Conservation (phyloP, 1,140 invertebrate species). For the Drosophila seguyi region DNA sequence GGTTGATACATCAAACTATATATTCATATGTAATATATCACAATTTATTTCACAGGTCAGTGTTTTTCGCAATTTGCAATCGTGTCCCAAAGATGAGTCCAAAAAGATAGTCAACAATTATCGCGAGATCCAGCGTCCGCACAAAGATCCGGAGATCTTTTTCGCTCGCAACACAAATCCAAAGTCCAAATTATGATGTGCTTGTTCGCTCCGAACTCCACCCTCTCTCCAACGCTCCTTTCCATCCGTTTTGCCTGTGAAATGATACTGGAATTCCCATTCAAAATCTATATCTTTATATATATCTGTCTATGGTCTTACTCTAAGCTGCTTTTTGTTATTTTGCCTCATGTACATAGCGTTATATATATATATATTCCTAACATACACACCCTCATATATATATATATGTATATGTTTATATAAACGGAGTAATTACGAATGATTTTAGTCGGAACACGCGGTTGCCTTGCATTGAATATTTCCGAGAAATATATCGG, state of each 20-base stretch:
- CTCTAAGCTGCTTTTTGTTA: slow-evolving; percentile 64
- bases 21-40: neutral
- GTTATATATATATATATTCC: slow-evolving; percentile 51
- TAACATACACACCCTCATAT: slow-evolving; percentile 43
- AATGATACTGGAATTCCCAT: slow-evolving; percentile 36
- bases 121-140: slow-evolving; percentile 81
- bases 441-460: slow-evolving; percentile 71
- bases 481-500: slow-evolving; percentile 76
- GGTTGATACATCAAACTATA: neutral
- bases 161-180: slow-evolving; percentile 84
- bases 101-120: slow-evolving; percentile 85
- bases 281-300: slow-evolving; percentile 21
- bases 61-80: slow-evolving; percentile 83
- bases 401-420: slow-evolving; percentile 29
- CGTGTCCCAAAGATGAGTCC: slow-evolving; percentile 83
- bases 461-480: slow-evolving; percentile 77
- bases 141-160: slow-evolving; percentile 81
- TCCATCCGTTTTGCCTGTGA: slow-evolving; percentile 29
- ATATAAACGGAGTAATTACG: slow-evolving; percentile 44
- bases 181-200: slow-evolving; percentile 84
- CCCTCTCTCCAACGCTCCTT: slow-evolving; percentile 15
- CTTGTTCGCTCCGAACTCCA: slow-evolving; percentile 2
- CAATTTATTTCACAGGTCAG: slow-evolving; percentile 58
- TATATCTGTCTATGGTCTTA: slow-evolving; percentile 65
- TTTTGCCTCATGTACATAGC: slow-evolving; percentile 70